Percentiles rank a stretch among this genome's conserved stretches.
Conservation (phyloP, 2,113 vertebrate genomes). For the Fregetta grallaria region DNA sequence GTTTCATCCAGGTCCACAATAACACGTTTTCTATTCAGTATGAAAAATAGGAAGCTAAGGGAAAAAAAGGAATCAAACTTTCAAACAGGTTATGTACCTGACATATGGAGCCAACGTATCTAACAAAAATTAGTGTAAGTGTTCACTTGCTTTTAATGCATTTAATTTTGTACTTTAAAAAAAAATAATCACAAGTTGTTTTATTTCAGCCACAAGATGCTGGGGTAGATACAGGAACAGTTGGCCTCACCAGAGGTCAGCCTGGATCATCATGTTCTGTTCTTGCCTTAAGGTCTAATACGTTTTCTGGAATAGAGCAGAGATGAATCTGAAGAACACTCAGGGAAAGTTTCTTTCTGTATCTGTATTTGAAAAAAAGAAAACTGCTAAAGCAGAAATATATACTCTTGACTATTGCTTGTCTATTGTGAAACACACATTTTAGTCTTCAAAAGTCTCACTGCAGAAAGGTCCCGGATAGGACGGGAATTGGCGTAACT, state of each 20-base stretch:
- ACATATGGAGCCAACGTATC: neutral
- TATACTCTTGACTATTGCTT: neutral
- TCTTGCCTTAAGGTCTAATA: neutral
- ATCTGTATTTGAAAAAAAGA: neutral
- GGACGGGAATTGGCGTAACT: neutral
- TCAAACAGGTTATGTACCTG: neutral
- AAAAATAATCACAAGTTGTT: neutral
- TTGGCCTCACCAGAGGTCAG: neutral
- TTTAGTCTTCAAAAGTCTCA: neutral
- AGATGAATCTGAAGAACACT: neutral
- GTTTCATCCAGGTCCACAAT: neutral
- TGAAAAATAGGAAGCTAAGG: neutral
- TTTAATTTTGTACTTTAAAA: neutral
- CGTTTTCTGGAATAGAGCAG: neutral
- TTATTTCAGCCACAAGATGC: neutral
- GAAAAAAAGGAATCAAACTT: neutral
- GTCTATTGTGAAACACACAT: neutral
- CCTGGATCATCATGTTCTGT: neutral
- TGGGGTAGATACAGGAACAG: neutral
- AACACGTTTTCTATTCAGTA: neutral
- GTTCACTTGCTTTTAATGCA: neutral
- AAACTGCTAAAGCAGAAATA: neutral
- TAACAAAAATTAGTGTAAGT: neutral
- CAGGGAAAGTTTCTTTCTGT: neutral
- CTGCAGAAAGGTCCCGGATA: neutral